Base-by-base conservation (phyloP, 2,888 invertebrate genomes). In the Odontocolon sp. region DNA sequence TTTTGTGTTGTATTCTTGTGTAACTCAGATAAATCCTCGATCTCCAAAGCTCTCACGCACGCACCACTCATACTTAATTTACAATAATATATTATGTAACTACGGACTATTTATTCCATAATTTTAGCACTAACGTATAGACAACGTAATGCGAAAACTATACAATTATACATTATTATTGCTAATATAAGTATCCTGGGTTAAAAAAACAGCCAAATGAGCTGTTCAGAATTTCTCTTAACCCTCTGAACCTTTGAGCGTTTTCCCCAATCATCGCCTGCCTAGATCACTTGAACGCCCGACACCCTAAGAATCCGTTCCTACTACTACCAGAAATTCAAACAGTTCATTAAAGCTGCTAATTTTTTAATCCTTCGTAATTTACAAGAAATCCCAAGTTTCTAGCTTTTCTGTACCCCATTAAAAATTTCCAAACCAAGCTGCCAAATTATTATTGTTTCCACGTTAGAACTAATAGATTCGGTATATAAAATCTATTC, bases 261-360 rank as follows among this genome's bases (percentile, higher is more conserved):
- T n/a, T n/a, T n/a, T n/a, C n/a, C n/a, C n/a, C n/a, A n/a, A n/a
- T n/a, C n/a, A n/a, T n/a, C n/a, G n/a, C n/a, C n/a, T n/a, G n/a
- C n/a, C n/a, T n/a, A n/a, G n/a, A n/a, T n/a, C n/a, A n/a, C n/a
- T n/a, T n/a, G n/a, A n/a, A n/a, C n/a, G n/a, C n/a, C n/a, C n/a
- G n/a, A n/a, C n/a, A n/a, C n/a, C n/a, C n/a, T n/a, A n/a, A n/a
- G n/a, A n/a, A n/a, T n/a, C n/a, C n/a, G n/a, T n/a, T n/a, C n/a
- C n/a, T n/a, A n/a, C n/a, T n/a, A n/a, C n/a, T n/a, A n/a, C n/a
- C n/a, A n/a, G n/a, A n/a, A n/a, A n/a, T n/a, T n/a, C n/a, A n/a
- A n/a, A n/a, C n/a, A n/a, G n/a, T n/a, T n/a, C 14, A 50, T 33
- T 40, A 63, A 42, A 40, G 36, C 38, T 56, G 52, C 57, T 64